These are phyloP conservation scores for Bombyx mandarina DNA, from an alignment of 1,140 invertebrate genomes.

Conservation along the genomic window DNA sequence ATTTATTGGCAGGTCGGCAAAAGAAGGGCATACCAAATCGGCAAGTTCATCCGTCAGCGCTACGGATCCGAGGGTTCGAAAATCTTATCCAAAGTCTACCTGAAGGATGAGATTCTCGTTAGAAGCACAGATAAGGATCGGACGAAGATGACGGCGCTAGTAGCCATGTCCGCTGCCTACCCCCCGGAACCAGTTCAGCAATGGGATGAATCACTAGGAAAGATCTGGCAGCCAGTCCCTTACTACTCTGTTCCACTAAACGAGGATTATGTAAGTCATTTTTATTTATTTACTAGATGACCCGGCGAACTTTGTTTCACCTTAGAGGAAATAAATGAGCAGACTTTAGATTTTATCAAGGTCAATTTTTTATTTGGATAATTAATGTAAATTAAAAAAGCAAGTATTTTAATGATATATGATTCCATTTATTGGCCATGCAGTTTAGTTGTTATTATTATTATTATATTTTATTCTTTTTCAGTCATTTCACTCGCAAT, in stretches of 20 bases:
- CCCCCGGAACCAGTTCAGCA: constrained; percentile 48
- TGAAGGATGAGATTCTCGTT: constrained; percentile 40
- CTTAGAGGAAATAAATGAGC: no score
- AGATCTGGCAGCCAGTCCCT: constrained; percentile 54
- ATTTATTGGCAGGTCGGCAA: constrained; percentile 35
- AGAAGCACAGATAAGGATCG: constrained; percentile 53
- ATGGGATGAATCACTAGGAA: constrained; percentile 49
- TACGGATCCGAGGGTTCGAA: constrained; percentile 38
- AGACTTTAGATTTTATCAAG: no score
- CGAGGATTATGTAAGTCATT: constrained; percentile 48
- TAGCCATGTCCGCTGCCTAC: constrained; percentile 50
- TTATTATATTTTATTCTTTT: background rate
- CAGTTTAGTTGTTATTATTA: no score
- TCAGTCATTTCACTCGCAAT: no score
- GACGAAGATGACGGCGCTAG: constrained; percentile 51
- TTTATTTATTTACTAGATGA: background rate
- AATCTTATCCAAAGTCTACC: constrained; percentile 43
- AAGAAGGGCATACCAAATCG: constrained; percentile 43
- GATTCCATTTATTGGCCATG: background rate
- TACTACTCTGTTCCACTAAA: constrained; percentile 43
- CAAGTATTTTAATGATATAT: background rate
- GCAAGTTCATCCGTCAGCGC: constrained; percentile 43
- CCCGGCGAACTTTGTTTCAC: no score
- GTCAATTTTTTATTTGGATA: no score
- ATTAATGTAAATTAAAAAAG: no score